phyloP scores from a whole-genome alignment of 30 jellyfish, hydroid and myxozoan species.

The Hydractinia echinata region DNA sequence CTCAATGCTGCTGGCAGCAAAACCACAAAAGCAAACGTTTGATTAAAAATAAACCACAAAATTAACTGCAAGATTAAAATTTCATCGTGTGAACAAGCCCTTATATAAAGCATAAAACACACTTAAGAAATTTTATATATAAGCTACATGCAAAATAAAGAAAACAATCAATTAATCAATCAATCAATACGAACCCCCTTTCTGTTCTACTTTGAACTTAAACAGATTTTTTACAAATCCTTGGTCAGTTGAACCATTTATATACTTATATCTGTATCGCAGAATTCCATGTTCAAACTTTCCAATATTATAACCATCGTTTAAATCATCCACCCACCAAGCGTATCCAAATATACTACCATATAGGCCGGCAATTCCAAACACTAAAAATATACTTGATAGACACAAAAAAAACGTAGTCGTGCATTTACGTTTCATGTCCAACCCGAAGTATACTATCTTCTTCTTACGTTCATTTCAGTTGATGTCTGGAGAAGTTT shows the following conservation, averaged over 20 bases:
- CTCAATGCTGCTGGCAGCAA: too few relatives aligned
- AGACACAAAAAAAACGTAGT: not conserved
- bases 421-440: not conserved
- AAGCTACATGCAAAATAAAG: too few relatives aligned
- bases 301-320: not conserved
- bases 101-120: too few relatives aligned
- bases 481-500: too few relatives aligned
- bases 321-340: not conserved
- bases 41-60: too few relatives aligned
- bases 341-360: conserved; percentile 6
- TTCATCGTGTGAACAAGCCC: too few relatives aligned
- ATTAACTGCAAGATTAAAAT: too few relatives aligned
- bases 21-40: too few relatives aligned
- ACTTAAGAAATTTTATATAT: too few relatives aligned
- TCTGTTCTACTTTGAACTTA: not conserved
- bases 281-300: not conserved
- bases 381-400: not conserved
- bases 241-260: not conserved
- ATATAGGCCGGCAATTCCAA: conserved; percentile 8
- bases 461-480: too few relatives aligned
- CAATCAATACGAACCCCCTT: too few relatives aligned
- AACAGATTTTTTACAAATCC: not conserved
- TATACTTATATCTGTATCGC: not conserved
- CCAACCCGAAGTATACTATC: not conserved
- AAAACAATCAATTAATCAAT: too few relatives aligned